Evolutionary conservation across 2,888 invertebrate genomes (phyloP), one percentile per base, ranked within the genome.

Genomic region (Noctuana brunneofusca): DNA sequence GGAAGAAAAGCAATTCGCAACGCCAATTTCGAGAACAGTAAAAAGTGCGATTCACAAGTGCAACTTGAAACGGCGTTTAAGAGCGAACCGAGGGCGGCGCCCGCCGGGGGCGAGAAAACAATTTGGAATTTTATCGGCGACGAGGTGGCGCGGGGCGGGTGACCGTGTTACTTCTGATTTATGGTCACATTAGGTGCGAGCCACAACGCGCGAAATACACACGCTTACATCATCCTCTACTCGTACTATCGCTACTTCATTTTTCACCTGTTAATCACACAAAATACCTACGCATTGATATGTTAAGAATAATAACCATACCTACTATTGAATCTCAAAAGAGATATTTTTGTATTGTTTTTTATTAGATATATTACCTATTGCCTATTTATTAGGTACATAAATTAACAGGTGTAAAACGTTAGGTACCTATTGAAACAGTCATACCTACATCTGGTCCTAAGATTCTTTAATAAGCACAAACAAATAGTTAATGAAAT

Each of bases 31-130:
- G 83, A 84, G 83, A 87, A 87, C 89, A 89, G 87, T 89, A 90
- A 90, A 89, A 90, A 89, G 89, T 89, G 83, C 89, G 88, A 89
- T 90, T 90, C 89, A 86, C 90, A 90, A 90, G 87, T 90, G 89
- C 89, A 89, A 90, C 87, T 89, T 87, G 90, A 89, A 87, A 83
- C 87, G 88, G 88, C 89, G 90, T 90, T 90, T 90, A 90, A 87
- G 89, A 89, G 90, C 87, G 87, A 89, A 87, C 83, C 81, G 85
- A 84, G 89, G 87, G 88, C 86, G 87, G 87, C 87, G 86, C 88
- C 87, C 87, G 84, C 88, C 87, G 84, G 89, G 87, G 88, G 85
- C 87, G 89, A 86, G 87, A 88, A 89, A 90, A 91, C 90, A 90
- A 90, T 91, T 91, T 91, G 81, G 84, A 87, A 81, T 90, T 91